Evolutionary conservation across 2,113 vertebrate species (phyloP), one percentile per base, ranked within the genome.

Genomic region (Peromyscus californicus): DNA sequence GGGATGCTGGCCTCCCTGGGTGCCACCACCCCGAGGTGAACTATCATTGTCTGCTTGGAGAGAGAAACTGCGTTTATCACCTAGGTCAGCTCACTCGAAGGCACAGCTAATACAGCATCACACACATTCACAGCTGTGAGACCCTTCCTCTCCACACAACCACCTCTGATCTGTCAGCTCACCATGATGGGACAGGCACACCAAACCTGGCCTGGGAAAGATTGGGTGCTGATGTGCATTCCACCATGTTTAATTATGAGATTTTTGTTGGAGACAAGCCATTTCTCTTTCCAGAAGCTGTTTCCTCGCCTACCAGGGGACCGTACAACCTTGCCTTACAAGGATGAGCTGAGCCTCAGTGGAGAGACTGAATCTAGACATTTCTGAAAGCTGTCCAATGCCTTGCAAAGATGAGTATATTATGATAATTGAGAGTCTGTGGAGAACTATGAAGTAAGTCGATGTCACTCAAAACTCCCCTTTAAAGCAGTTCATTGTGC

Each of bases 401-500:
- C 39, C 95, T 90, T 87, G 67, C 87, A 86, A 59, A 82, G 84
- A 48, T n/a, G 51, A 51, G 1, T 45, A 36, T 22, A 31, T 51
- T 89, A 39, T 79, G 74, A 45, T 59, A 82, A 82, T 70, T 54
- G 82, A 80, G 80, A 39, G 70, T 33, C 57, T 76, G 69, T 88
- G 74, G 83, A 88, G 90, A 74, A 57, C 36, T 70, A 36, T 45
- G 69, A 39, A 91, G n/a, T 93, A 79, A 91, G 42, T 80, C 45
- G n/a, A 42, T 63, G 33, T 26, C 70, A 94, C 76, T 96, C 94
- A 88, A 90, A 96, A 95, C 79, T 96, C 79, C 8, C 92, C 72
- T 97, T 70, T 82, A 93, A 96, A 97, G 89, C 61, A 63, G 54
- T n/a, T 89, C 95, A 80, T 87, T 92, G 90, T 89, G 93, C 89